These are phyloP conservation scores for Muntiacus muntjak DNA, from an alignment of 2,113 vertebrate genomes.

Conservation along the genomic window DNA sequence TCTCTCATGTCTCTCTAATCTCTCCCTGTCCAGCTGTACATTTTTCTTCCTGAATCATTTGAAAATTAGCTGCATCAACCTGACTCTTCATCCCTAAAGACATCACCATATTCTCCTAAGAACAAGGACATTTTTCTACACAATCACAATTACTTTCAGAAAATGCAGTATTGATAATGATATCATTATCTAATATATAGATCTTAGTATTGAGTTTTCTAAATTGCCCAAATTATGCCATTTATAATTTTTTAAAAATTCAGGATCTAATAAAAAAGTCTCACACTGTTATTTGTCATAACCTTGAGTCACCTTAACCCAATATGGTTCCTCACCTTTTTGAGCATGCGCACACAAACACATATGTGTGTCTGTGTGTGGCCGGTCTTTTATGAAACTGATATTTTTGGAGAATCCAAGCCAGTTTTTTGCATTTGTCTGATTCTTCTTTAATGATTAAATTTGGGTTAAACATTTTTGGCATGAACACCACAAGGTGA, in stretches of 20 bases:
- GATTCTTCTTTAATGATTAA: slow-evolving; percentile 2
- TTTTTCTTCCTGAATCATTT: neutral
- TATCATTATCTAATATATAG: neutral
- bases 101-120: neutral
- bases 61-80: neutral
- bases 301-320: neutral
- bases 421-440: neutral
- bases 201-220: neutral
- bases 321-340: neutral
- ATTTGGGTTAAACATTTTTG: slow-evolving; percentile 10
- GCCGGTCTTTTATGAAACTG: neutral
- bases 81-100: neutral
- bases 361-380: neutral
- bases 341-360: neutral
- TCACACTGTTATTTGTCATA: neutral
- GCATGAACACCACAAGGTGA: neutral
- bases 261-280: neutral
- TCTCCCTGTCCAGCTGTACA: neutral
- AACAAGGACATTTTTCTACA: neutral
- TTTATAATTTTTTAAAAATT: neutral
- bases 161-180: neutral
- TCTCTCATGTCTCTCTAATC: neutral
- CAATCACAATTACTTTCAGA: neutral
- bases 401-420: neutral
- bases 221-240: neutral